Evolutionary conservation across 2,797 vertebrate species (phyloP).

Genomic region (Phyllotis vaccarum): DNA sequence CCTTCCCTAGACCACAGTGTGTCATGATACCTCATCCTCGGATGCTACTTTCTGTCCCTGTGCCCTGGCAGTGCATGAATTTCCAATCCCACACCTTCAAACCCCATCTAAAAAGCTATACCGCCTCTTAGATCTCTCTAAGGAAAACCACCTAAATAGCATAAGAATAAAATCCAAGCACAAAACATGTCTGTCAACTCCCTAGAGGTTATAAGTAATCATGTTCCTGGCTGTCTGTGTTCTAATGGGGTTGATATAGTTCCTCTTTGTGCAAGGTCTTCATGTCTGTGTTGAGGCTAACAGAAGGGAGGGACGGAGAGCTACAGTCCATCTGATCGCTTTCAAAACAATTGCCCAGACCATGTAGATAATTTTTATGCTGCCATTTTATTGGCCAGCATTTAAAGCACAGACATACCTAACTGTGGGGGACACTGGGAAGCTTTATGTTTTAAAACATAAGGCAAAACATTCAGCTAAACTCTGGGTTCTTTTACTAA

Average conservation of each 20-base stretch:
- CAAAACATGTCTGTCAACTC: not conserved
- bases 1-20: not conserved
- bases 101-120: not conserved
- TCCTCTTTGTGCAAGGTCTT: not conserved
- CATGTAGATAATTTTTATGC: not conserved
- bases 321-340: not conserved
- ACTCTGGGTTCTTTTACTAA: not conserved
- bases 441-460: not conserved
- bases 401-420: not conserved
- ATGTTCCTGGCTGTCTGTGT: not conserved
- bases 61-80: not conserved
- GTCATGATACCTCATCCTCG: not conserved
- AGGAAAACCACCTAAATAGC: not conserved
- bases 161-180: not conserved
- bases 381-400: not conserved
- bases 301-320: not conserved
- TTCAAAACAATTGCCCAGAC: not conserved
- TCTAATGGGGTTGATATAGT: not conserved
- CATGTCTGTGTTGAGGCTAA: not conserved
- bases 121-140: not conserved
- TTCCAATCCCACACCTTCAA: not conserved
- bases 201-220: not conserved
- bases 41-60: not conserved
- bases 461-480: not conserved
- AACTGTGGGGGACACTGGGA: not conserved